These are phyloP conservation scores for Okapia johnstoni DNA, from an alignment of 2,113 vertebrate genomes.

Conservation along the genomic window DNA sequence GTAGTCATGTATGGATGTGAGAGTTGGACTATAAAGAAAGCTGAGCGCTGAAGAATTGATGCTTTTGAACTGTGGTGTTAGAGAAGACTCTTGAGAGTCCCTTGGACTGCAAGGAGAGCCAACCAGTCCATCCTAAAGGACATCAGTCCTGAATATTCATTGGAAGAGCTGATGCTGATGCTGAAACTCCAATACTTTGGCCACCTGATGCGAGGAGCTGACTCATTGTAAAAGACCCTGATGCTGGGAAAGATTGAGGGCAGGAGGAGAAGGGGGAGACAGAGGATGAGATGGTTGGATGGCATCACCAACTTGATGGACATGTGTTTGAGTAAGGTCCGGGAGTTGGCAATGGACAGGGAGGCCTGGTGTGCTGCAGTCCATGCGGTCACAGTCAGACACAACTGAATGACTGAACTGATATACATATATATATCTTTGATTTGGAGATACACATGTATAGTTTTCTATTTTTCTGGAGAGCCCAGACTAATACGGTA, in stretches of 20 bases:
- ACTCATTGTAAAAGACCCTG: background rate
- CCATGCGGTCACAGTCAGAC: background rate
- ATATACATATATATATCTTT: background rate
- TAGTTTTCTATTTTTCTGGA: background rate
- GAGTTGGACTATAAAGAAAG: background rate
- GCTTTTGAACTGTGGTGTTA: background rate
- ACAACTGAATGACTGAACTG: background rate
- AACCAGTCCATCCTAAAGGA: background rate
- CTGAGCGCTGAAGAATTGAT: background rate
- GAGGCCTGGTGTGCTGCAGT: background rate
- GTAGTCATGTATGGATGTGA: background rate
- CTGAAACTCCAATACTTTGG: background rate
- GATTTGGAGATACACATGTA: background rate
- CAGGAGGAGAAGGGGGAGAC: fast-evolving
- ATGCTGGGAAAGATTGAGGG: background rate
- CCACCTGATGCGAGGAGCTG: fast-evolving
- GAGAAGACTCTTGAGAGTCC: background rate
- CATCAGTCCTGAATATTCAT: background rate
- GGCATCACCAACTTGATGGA: background rate
- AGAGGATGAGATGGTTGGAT: background rate
- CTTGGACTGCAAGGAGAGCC: background rate
- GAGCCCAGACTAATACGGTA: background rate
- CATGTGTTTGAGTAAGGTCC: background rate
- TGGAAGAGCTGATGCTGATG: background rate
- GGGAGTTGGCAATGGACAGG: background rate